A percentile compares a stretch with the other conserved stretches of the same genome.
phyloP scores from a whole-genome alignment of 2,113 vertebrate genomes.

The Dicentrarchus labrax region DNA sequence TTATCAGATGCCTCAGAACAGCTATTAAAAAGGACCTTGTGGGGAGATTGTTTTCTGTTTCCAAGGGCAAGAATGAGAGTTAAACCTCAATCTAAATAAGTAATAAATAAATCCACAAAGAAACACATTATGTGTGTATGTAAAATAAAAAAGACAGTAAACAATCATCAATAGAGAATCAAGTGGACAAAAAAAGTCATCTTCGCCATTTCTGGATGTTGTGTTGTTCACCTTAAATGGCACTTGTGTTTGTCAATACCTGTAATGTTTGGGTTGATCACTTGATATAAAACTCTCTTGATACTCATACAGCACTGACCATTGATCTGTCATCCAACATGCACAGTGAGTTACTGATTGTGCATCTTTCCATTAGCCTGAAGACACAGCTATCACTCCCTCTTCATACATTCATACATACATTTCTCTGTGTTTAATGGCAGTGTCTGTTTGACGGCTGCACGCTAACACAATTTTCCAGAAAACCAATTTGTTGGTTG shows the following conservation, averaged over 20 bases:
- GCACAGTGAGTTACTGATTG: background rate
- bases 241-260: background rate
- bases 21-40: background rate
- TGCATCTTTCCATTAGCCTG: slow-evolving; percentile 1
- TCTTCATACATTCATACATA: slow-evolving; percentile 41
- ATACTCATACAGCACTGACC: background rate
- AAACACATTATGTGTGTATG: background rate
- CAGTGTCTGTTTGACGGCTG: slow-evolving; percentile 53
- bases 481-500: slow-evolving; percentile 77
- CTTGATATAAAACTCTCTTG: background rate
- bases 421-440: slow-evolving; percentile 49
- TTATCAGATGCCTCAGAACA: background rate
- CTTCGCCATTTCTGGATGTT: too few relatives aligned
- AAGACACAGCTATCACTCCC: background rate
- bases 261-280: background rate
- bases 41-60: background rate
- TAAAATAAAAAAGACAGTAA: background rate
- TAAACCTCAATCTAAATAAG: background rate
- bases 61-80: background rate
- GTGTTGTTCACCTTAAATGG: background rate
- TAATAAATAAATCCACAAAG: too few relatives aligned
- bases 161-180: background rate
- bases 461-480: slow-evolving; percentile 68
- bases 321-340: slow-evolving; percentile 2
- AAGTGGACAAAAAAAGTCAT: background rate